Evolutionary conservation across 2,797 vertebrate genomes (phyloP), one percentile per base, ranked within the genome.

Genomic region (Potorous gilbertii): DNA sequence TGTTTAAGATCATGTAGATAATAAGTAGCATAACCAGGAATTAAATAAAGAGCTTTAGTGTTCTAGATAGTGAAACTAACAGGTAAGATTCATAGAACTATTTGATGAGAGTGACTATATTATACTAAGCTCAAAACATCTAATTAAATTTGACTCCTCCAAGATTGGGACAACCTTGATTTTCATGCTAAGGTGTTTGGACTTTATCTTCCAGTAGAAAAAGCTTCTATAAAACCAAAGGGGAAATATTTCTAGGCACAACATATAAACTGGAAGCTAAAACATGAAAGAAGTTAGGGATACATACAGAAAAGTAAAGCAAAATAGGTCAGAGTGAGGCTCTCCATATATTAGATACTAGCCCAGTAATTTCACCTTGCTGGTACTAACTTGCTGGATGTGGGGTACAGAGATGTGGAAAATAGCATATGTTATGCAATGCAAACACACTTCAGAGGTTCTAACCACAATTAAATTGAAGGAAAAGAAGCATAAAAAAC

Each of bases 171-270:
- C 21, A 87, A 87, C 21, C 40, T 27, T 87, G 40, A 87, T 46
- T 87, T n/a, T 46, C 40, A 46, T 46, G 40, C 74, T 27, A 46
- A 87, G 50, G 40, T 40, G 18, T 40, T 40, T 74, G n/a, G 11
- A 87, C 74, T 87, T 50, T 46, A 50, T 87, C 21, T 87, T 1
- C 40, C 21, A 46, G 74, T 27, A 9, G 21, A 87, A 87, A 81
- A 24, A 56, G 24, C 40, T 24, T 46, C 21, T 87, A 21, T 81
- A 81, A 81, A 87, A 27, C 91, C 0, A 0, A 91, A 50, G 21
- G 54, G 93, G 95, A 96, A 62, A 93, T 59, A 46, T 27, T 87
- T 46, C 93, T 66, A 57, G 92, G 90, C 93, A 12, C 29, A 93
- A 93, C 90, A 95, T 40, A 27, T 50, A 55, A 95, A 55, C 55